Base-by-base conservation (phyloP, 2,797 vertebrate genomes). In the Rhinoraja longicauda region DNA sequence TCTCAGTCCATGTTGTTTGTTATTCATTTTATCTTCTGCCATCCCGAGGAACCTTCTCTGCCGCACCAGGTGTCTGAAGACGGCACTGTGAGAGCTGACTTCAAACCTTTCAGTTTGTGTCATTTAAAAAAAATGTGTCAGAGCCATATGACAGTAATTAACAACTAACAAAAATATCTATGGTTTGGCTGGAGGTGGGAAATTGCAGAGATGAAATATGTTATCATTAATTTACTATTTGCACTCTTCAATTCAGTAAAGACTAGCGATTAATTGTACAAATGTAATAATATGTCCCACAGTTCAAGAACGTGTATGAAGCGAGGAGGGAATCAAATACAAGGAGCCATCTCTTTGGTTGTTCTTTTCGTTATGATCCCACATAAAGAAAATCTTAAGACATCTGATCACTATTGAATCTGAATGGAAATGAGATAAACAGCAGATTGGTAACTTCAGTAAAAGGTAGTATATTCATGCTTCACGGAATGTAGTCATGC, bases 111-210 rank as follows among this genome's bases (percentile, higher is more conserved):
- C 94, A 93, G 96, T 96, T 97, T 96, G 96, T 96, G 97, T 97
- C 97, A 96, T 97, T 97, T 96, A 94, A 95, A 94, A 94, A 72
- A 96, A 98, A 98, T 96, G 97, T 97, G 98, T 96, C 96, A 96
- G 96, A 96, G 96, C 97, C 97, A 96, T 96, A 97, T 97, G 97
- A 98, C 97, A 97, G 97, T 98, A 98, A 99, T 98, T 99, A 99
- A 97, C 97, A 97, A 97, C 97, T 98, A 97, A 98, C 97, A 98
- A 95, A 99, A 98, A 98, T 98, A 98, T 97, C 97, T 97, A 96
- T 97, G 97, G 96, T 97, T 96, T 96, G 97, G 96, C 96, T 94
- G 97, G 97, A 98, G 98, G 98, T 98, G 97, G 97, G 97, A 98
- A 99, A 97, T 97, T 97, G 97, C 96, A 96, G 97, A 98, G 97